These are phyloP conservation scores for Meteorus cinctellus DNA, from an alignment of 2,888 invertebrate genomes.

Conservation along the genomic window DNA sequence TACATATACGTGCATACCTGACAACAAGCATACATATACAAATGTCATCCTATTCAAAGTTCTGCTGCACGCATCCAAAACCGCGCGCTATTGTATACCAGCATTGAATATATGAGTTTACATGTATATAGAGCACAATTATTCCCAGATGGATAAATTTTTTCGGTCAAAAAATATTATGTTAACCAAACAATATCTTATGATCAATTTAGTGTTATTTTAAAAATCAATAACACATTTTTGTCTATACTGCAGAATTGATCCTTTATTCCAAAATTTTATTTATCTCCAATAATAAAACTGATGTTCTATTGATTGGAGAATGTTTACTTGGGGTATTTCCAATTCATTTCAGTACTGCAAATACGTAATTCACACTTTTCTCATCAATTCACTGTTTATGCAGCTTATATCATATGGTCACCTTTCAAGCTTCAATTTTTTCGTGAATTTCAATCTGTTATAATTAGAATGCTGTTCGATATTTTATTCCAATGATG, in stretches of 20 bases:
- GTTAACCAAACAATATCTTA: background rate
- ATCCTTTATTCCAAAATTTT: background rate
- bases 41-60: background rate
- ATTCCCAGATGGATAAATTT: background rate
- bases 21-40: background rate
- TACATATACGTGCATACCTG: background rate
- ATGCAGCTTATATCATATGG: no score
- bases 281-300: background rate
- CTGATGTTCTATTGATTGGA: no score
- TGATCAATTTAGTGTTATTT: background rate
- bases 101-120: background rate
- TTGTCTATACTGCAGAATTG: no score
- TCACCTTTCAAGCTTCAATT: no score
- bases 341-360: no score
- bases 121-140: background rate
- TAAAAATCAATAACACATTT: background rate
- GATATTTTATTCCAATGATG: no score
- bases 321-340: no score
- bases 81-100: background rate
- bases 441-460: no score
- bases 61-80: background rate
- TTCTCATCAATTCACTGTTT: no score
- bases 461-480: no score
- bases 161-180: background rate
- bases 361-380: no score